A percentile compares a stretch with the other conserved stretches of the same genome.
Conservation (phyloP, 2,113 vertebrate species). For the Tretioscincus oriximinensis region DNA sequence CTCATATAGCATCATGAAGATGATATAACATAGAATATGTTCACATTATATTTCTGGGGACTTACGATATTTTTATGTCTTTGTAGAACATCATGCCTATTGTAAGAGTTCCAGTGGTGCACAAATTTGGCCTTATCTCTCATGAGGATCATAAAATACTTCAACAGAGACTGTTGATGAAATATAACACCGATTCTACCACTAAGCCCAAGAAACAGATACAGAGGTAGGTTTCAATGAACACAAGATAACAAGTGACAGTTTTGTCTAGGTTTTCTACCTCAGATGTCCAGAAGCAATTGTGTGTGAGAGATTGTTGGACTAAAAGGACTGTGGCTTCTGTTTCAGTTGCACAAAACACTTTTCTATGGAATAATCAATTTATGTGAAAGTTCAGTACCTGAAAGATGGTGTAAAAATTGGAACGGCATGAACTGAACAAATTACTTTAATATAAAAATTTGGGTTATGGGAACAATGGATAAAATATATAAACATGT, state of each 20-base stretch:
- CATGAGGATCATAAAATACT: slow-evolving; percentile 36
- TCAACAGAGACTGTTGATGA: slow-evolving; percentile 35
- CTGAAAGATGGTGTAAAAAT: too few relatives aligned
- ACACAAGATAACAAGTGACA: not conserved
- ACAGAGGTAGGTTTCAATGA: slow-evolving; percentile 42
- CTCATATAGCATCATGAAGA: too few relatives aligned
- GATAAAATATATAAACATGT: too few relatives aligned
- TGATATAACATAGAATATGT: not conserved
- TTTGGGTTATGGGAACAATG: too few relatives aligned
- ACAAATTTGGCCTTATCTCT: slow-evolving; percentile 48
- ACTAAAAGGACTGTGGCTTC: too few relatives aligned
- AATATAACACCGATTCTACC: slow-evolving; percentile 10
- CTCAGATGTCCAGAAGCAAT: too few relatives aligned
- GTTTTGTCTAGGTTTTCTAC: too few relatives aligned
- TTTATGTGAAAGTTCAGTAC: too few relatives aligned
- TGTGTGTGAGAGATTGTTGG: too few relatives aligned
- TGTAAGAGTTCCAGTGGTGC: slow-evolving; percentile 41
- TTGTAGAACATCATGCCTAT: slow-evolving; percentile 31
- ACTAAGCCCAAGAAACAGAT: slow-evolving; percentile 1
- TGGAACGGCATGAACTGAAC: too few relatives aligned
- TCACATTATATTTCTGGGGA: not conserved
- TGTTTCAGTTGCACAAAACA: not conserved
- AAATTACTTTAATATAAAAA: too few relatives aligned
- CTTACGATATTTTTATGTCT: slow-evolving; percentile 24
- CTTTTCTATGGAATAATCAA: not conserved